Evolutionary conservation across 2,113 vertebrate species (phyloP).

Genomic region (Eretmochelys imbricata): DNA sequence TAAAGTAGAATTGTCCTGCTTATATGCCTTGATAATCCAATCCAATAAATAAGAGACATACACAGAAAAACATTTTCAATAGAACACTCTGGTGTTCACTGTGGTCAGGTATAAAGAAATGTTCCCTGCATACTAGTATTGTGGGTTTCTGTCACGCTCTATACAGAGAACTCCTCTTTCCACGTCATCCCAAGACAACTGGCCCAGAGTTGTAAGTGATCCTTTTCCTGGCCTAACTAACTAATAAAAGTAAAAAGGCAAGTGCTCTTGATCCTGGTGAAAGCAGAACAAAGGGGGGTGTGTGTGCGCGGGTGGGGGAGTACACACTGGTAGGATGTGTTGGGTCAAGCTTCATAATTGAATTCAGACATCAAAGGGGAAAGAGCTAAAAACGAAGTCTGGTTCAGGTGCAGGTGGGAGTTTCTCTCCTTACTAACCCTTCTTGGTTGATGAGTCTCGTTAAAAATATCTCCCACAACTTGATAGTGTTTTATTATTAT

Average conservation of each 20-base stretch:
- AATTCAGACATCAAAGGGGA: conserved; percentile 2
- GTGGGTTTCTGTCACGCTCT: neutral
- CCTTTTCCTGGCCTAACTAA: neutral
- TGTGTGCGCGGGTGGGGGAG: neutral
- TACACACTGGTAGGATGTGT: neutral
- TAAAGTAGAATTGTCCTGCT: neutral
- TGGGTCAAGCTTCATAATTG: neutral
- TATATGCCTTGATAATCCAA: neutral
- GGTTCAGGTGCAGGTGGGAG: neutral
- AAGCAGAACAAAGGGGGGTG: neutral
- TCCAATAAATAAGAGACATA: neutral
- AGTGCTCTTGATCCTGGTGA: neutral
- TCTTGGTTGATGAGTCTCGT: neutral
- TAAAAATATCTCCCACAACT: neutral
- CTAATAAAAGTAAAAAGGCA: neutral
- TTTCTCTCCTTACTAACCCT: neutral
- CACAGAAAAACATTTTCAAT: neutral
- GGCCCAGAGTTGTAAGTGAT: neutral
- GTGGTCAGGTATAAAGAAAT: neutral
- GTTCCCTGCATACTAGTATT: neutral
- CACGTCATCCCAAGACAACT: neutral
- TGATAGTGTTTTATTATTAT: neutral
- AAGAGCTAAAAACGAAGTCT: neutral
- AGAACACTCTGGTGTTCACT: neutral
- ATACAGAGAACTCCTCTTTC: neutral